phyloP scores from a whole-genome alignment of 1,140 invertebrate species.

The Homalodisca vitripennis region DNA sequence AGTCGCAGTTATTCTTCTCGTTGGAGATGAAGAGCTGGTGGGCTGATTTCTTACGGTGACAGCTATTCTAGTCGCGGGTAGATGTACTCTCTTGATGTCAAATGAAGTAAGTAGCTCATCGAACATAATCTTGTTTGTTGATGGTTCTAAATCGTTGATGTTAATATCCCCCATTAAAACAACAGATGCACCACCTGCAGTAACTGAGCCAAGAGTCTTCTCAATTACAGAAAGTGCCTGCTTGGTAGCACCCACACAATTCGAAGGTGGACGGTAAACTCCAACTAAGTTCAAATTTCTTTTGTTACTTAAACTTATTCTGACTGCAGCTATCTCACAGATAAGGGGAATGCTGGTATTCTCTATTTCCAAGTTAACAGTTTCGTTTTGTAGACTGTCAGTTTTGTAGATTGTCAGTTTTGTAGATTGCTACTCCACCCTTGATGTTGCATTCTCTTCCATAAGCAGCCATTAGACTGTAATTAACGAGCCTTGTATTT shows the following conservation, averaged over 20 bases:
- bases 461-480: neutral
- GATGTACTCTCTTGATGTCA: neutral
- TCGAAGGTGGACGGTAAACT: neutral
- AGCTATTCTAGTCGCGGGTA: neutral
- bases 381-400: neutral
- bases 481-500: neutral
- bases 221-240: neutral
- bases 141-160: too few species aligned
- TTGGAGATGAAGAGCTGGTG: too few species aligned
- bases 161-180: too few species aligned
- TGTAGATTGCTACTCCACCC: neutral
- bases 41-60: neutral
- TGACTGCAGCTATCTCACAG: neutral
- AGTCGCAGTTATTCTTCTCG: neutral
- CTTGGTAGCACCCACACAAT: neutral
- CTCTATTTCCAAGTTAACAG: neutral
- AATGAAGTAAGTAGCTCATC: neutral
- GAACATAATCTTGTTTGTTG: neutral
- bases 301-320: neutral
- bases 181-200: too few species aligned
- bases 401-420: neutral
- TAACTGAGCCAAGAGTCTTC: neutral
- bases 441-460: neutral
- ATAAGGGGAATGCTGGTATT: neutral
- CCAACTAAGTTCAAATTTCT: neutral